Conservation (phyloP, 2,113 vertebrate species). For the Mus spicilegus region DNA sequence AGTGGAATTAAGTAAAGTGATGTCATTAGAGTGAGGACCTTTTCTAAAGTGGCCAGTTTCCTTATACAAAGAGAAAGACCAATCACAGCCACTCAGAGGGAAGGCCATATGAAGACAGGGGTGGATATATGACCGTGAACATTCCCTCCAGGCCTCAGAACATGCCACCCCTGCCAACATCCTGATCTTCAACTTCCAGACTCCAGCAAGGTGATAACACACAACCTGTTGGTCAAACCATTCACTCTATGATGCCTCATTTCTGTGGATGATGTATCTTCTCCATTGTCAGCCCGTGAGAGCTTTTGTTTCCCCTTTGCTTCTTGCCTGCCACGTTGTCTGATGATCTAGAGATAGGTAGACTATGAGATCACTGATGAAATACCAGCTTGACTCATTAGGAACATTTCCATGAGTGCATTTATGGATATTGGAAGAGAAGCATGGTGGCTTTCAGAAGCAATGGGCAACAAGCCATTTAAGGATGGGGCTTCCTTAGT, state of each 20-base stretch:
- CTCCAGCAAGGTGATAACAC: neutral
- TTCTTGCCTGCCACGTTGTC: neutral
- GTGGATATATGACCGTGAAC: neutral
- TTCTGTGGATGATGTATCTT: neutral
- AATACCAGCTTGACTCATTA: neutral
- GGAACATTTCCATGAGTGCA: neutral
- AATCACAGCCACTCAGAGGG: neutral
- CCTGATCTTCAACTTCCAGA: neutral
- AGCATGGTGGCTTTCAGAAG: neutral
- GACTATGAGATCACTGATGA: neutral
- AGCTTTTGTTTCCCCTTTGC: neutral
- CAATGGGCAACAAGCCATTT: neutral
- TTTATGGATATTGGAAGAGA: neutral
- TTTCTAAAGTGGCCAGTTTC: neutral
- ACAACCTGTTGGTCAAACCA: neutral
- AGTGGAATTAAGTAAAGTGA: conserved; percentile 24
- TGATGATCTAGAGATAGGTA: neutral
- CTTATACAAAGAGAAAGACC: neutral
- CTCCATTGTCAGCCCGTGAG: neutral
- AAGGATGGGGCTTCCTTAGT: neutral
- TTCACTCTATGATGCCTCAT: neutral
- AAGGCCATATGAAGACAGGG: neutral
- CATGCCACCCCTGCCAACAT: neutral
- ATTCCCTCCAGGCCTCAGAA: neutral
- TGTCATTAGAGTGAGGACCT: neutral